Percentiles rank a stretch among this genome's conserved stretches.
Evolutionary conservation across 2,113 vertebrate species (phyloP).

Genomic region (Tachuris rubrigastra): DNA sequence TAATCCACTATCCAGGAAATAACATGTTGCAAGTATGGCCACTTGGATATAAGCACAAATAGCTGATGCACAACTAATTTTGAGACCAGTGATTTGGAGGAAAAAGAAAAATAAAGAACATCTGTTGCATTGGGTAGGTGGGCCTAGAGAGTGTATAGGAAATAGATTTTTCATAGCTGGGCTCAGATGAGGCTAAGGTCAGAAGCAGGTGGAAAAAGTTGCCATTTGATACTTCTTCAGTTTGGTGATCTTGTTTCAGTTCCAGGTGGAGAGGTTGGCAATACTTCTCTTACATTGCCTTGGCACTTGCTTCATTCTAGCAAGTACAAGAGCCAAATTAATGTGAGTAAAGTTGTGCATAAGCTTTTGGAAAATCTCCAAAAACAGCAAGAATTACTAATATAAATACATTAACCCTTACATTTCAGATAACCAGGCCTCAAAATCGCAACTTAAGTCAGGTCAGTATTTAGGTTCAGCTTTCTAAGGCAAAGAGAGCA

Average conservation of each 20-base stretch:
- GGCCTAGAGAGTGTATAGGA: background rate
- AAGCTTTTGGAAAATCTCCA: conserved; percentile 5
- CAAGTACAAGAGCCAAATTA: background rate
- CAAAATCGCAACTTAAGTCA: background rate
- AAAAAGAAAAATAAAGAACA: background rate
- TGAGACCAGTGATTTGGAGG: background rate
- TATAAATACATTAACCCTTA: background rate
- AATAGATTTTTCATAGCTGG: background rate
- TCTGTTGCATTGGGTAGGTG: background rate
- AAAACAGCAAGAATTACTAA: background rate
- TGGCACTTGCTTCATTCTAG: background rate
- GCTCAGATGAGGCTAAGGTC: background rate
- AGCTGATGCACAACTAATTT: background rate
- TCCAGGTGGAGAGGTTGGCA: background rate
- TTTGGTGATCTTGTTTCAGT: background rate
- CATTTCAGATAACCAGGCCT: background rate
- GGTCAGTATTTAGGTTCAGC: background rate
- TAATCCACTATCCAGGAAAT: conserved; percentile 53
- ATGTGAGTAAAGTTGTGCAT: background rate
- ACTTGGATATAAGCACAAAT: background rate
- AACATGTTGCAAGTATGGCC: background rate
- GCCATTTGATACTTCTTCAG: background rate
- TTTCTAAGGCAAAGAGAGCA: background rate
- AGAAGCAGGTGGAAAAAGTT: background rate
- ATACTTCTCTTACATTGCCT: background rate